Evolutionary conservation across 2,888 invertebrate species (phyloP), one percentile per base, ranked within the genome.

Genomic region (Protula sp.): DNA sequence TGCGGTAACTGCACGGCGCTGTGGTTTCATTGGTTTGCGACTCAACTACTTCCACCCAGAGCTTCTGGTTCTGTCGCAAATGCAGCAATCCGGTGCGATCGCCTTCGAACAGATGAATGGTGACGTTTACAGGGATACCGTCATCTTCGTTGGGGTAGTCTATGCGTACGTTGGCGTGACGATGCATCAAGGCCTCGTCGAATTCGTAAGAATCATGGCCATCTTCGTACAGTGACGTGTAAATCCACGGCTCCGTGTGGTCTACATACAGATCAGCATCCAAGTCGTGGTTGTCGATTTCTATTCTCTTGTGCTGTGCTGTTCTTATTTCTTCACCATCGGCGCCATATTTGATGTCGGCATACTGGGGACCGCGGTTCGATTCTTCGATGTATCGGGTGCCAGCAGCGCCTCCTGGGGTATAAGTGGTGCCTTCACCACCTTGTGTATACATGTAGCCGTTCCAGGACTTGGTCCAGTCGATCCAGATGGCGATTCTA

Each of bases 291-390:
- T 74, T 74, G 59, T 74, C 66, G 3, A 72, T 60, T 52, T 70
- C 67, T 3, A 74, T 55, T 24, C 70, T 58, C 54, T 63, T 66
- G 57, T 72, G 69, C 27, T 61, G 56, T 2, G 70, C 71, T 29
- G 63, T 61, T 2, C 47, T 51, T 3, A 38, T 29, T 5, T 60
- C 61, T 1, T 51, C 38, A 29, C 48, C 50, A 56, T 71, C 65
- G 28, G 50, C 50, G 57, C 70, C 64, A 60, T 74, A 73, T 58
- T 74, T 74, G 24, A 72, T 63, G 30, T 72, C 72, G 9, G 71
- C 70, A 61, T 74, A 74, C 60, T 72, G 70, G n/a, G 74, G 73
- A 22, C 74, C 74, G 52, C 72, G 60, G 9, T 63, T 69, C 29
- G 70, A 69, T 58, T 74, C 74, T 52, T 73, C 69, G 1, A 71